Evolutionary conservation across 2,113 vertebrate species (phyloP), one percentile per base, ranked within the genome.

Genomic region (Chelonoidis abingdonii): DNA sequence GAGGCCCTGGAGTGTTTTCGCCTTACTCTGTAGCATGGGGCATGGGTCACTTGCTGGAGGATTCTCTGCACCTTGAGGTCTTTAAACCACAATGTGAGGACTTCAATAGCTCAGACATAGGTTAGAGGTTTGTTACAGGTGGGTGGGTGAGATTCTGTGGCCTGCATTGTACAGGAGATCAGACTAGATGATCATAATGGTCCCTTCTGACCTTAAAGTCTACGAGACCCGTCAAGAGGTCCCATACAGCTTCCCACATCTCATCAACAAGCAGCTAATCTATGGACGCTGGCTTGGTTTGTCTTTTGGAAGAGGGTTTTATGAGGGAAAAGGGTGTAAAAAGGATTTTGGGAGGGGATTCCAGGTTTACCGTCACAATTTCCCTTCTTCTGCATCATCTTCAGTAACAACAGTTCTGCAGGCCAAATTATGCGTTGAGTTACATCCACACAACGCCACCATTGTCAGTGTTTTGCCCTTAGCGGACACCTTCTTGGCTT

Each of bases 391-490:
- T 41, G 0, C 65, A 24, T 9, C 79, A 25, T 2, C 6, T 1
- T 38, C 5, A 24, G 31, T 29, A 27, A 38, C 72, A 65, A 84
- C 35, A 47, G 90, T 7, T 29, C 22, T 6, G 1, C 22, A 8
- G 54, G 79, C 53, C 87, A 69, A 80, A 10, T 0, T 8, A 41
- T 25, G 8, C 2, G 50, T 1, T 10, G 80, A 62, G 53, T 2
- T 5, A 5, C 0, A 1, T 6, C 86, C 54, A 2, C 2, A n/a
- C 80, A 2, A 13, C 1, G 29, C 5, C 89, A 47, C 59, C 1
- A 14, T 75, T 50, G 29, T 29, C 80, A 69, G 41, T 1, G 0
- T 54, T 11, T 4, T 47, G 80, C 80, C 16, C 75, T 22, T 12
- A 7, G 62, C 90, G 1, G 0, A 88, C 86, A 79, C 8, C 38